These are phyloP conservation scores for Charanyca ferruginea DNA, from an alignment of 2,888 invertebrate genomes.

Conservation along the genomic window DNA sequence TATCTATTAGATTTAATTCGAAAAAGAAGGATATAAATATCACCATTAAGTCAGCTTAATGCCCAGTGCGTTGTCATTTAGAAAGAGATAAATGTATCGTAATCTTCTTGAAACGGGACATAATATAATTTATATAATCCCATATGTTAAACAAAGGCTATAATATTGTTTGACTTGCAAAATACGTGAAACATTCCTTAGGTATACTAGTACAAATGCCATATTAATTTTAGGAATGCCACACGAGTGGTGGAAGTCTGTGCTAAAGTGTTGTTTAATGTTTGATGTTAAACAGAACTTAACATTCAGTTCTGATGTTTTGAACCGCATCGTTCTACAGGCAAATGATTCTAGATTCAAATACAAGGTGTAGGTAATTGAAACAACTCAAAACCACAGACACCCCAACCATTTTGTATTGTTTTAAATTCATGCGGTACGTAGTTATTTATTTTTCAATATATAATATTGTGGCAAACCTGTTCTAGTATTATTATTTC, in stretches of 20 bases:
- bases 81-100: slow-evolving; percentile 56
- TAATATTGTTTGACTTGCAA: slow-evolving; percentile 29
- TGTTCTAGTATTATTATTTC: too few relatives aligned
- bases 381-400: not conserved
- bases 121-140: slow-evolving; percentile 54
- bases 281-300: slow-evolving; percentile 36
- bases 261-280: slow-evolving; percentile 30
- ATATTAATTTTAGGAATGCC: slow-evolving; percentile 32
- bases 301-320: slow-evolving; percentile 24
- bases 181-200: slow-evolving; percentile 40
- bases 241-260: slow-evolving; percentile 5
- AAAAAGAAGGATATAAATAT: slow-evolving; percentile 53
- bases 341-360: not conserved
- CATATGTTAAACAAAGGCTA: slow-evolving; percentile 49
- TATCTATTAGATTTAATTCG: slow-evolving; percentile 57
- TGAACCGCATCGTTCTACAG: slow-evolving; percentile 4
- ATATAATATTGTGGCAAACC: too few relatives aligned
- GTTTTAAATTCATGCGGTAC: too few relatives aligned
- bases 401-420: not conserved
- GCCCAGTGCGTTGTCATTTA: slow-evolving; percentile 52
- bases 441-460: too few relatives aligned
- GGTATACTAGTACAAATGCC: slow-evolving; percentile 27
- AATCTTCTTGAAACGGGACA: slow-evolving; percentile 44
- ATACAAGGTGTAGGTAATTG: not conserved
- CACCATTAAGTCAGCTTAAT: slow-evolving; percentile 54